phyloP scores from a whole-genome alignment of 2,113 vertebrate species.

The western clawed frog (Xenopus tropicalis) region UCB_Xtro_10.0 CM004445.2:91095001-91095500 shows the following conservation, averaged over 20 bases:
- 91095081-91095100: too few species aligned
- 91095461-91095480: background rate
- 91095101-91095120: too few species aligned
- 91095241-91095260: background rate
- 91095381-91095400: constrained; percentile 6
- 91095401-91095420: background rate
- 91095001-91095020: too few species aligned
- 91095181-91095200: too few species aligned
- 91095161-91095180: too few species aligned
- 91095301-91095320: constrained; percentile 1
- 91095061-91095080: too few species aligned
- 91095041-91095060: too few species aligned
- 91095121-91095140: too few species aligned
- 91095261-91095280: background rate
- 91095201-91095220: too few species aligned
- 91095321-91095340: constrained; percentile 29
- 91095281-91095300: constrained; percentile 20
- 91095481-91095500: constrained; percentile 7
- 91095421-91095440: background rate
- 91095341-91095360: constrained; percentile 4
- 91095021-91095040: too few species aligned
- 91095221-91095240: too few species aligned
- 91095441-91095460: background rate
- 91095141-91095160: too few species aligned
- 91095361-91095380: constrained; percentile 7